Evolutionary conservation across 1,140 invertebrate genomes (phyloP), one percentile per base, ranked within the genome.

Genomic region (Medauroidea extradentata): DNA sequence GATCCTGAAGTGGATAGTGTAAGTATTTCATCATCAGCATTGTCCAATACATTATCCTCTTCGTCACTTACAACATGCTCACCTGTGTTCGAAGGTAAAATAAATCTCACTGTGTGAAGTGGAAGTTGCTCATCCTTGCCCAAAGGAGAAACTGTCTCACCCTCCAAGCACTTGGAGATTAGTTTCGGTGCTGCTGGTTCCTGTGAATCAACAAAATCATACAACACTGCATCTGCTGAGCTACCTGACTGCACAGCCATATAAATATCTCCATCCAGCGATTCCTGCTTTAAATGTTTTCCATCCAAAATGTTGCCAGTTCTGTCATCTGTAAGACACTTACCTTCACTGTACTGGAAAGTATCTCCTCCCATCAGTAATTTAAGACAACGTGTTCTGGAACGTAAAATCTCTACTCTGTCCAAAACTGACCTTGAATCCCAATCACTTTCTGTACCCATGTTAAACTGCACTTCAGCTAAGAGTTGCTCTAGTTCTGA

Each of bases 401-500:
- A 50, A 51, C 21, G 56, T 39, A 57, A 3, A 34, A 18, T 57
- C 19, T 57, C 43, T 39, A 57, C 55, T n/a, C 46, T 50, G 50
- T n/a, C 16, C 21, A 29, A 38, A 19, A 43, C 41, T 43, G 34
- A 43, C 11, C 21, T 18, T 38, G 25, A 51, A n/a, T 54, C 53
- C 53, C 53, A 54, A 25, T 54, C 16, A 21, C 18, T n/a, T 2
- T 54, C 34, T 43, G 23, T 19, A 16, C 53, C 4, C 8, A 54
- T 18, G 16, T 54, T 39, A n/a, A 11, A 18, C 8, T 54, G 53
- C 7, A 42, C 53, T 38, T 54, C n/a, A 23, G 24, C 50, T 21
- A 57, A 41, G 11, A 62, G 48, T 51, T 52, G 50, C 42, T 65
- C 63, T 57, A 65, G 29, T 16, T 65, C 38, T 64, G 64, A 75